Evolutionary conservation across 2,113 vertebrate genomes (phyloP).

Genomic region (Colaptes auratus): DNA sequence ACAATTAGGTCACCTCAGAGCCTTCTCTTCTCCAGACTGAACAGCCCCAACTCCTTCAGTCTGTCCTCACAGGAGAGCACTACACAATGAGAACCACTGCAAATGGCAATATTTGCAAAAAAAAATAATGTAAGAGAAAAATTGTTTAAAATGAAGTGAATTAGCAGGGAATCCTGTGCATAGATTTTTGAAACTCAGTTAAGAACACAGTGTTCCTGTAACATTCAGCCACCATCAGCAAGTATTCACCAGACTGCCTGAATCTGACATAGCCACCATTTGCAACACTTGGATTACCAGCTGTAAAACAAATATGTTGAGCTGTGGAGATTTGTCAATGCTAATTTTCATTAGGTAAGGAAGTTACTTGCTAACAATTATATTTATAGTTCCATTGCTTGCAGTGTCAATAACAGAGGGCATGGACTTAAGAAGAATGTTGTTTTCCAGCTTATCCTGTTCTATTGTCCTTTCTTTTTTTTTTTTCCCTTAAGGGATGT

Average conservation of each 20-base stretch:
- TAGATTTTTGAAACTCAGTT: not conserved
- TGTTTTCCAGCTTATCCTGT: not conserved
- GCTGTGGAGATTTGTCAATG: not conserved
- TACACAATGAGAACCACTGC: not conserved
- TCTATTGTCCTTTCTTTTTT: not conserved
- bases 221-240: not conserved
- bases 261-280: not conserved
- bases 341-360: not conserved
- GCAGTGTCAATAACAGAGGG: not conserved
- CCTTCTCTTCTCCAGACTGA: too few species aligned
- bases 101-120: not conserved
- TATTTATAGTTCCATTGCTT: not conserved
- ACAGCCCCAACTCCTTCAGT: too few species aligned
- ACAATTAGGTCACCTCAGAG: too few species aligned
- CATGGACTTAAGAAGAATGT: not conserved
- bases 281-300: not conserved
- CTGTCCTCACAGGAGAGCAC: too few species aligned
- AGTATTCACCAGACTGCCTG: not conserved
- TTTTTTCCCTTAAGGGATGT: not conserved
- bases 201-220: not conserved
- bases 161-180: not conserved
- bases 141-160: not conserved
- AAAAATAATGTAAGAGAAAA: not conserved
- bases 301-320: not conserved
- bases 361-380: not conserved